Base-by-base conservation (phyloP, 2,113 vertebrate genomes). In the Scalopus aquaticus region DNA sequence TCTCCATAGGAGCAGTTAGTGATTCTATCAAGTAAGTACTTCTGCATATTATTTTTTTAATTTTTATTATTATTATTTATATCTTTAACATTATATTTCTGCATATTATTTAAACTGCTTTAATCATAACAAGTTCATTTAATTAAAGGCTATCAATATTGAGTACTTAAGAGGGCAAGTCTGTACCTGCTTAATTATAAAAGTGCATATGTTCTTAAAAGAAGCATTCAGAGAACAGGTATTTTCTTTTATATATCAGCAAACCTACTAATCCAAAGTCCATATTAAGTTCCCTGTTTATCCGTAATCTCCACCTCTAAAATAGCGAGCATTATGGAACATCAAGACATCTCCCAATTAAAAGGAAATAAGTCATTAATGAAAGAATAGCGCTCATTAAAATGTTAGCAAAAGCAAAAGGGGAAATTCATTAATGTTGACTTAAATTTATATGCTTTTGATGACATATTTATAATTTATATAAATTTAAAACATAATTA, bases 31-130 rank as follows among this genome's bases (percentile, higher is more conserved):
- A 60, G 58, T 88, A 96, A 95, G 30, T 8, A 70, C 64, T 91
- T 83, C 62, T 78, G 39, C 19, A 89, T 83, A 72, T 94, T 88
- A 44, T 44, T n/a, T n/a, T n/a, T n/a, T n/a, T n/a, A n/a, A n/a
- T n/a, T n/a, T n/a, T n/a, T n/a, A n/a, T n/a, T n/a, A n/a, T n/a
- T n/a, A n/a, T n/a, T n/a, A n/a, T n/a, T n/a, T n/a, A n/a, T n/a
- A n/a, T n/a, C n/a, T n/a, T n/a, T n/a, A n/a, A n/a, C n/a, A n/a
- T n/a, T n/a, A n/a, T 7, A 70, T 60, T 92, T 86, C 62, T 78
- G 39, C 19, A 54, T 54, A 19, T 54, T 54, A 54, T 54, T 54
- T 56, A 26, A 80, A 84, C 44, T 42, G 35, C 39, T 94, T 93
- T 3, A 28, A 26, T 73, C 37, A 49, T 8, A 49, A 67, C 2